phyloP scores from a whole-genome alignment of 2,113 vertebrate genomes.

The Hemichromis elongatus region DNA sequence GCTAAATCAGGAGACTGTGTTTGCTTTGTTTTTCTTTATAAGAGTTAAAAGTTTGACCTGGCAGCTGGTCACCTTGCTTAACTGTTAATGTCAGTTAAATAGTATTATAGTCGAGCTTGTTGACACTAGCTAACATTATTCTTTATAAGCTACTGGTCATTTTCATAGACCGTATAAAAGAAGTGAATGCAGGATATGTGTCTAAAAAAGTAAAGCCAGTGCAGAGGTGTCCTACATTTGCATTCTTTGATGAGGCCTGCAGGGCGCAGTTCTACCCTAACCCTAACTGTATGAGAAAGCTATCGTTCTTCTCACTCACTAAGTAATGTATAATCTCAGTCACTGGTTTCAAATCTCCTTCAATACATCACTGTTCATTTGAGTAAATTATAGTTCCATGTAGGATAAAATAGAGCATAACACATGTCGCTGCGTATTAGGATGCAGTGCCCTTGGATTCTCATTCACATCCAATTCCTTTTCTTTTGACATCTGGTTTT shows the following conservation, averaged over 20 bases:
- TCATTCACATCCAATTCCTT: background rate
- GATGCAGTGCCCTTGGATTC: background rate
- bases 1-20: background rate
- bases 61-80: background rate
- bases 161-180: background rate
- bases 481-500: background rate
- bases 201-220: background rate
- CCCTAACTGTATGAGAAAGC: background rate
- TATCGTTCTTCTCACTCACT: background rate
- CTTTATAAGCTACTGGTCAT: background rate
- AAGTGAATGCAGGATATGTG: background rate
- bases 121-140: background rate
- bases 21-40: background rate
- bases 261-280: background rate
- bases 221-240: background rate
- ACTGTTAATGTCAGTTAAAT: background rate
- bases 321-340: background rate
- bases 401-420: background rate
- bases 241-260: background rate
- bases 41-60: background rate
- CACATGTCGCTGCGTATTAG: background rate
- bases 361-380: background rate
- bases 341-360: background rate
- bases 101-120: background rate
- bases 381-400: background rate